These are phyloP conservation scores for Eurosta solidaginis DNA, from an alignment of 1,140 invertebrate genomes.

Conservation along the genomic window DNA sequence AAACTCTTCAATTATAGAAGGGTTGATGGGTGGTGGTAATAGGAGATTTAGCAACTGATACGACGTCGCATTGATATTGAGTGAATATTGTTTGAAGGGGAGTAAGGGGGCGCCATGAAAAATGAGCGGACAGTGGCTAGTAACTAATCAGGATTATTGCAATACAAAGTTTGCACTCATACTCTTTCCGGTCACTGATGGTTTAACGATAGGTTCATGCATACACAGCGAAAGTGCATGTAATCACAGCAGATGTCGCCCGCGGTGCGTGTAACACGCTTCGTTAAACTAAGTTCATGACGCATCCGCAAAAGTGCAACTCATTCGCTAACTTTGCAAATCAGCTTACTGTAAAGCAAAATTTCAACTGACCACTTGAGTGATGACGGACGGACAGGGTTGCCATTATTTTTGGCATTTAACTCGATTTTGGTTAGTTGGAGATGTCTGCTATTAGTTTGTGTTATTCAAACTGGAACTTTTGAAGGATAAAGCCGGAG, in stretches of 20 bases:
- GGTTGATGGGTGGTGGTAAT: too few species aligned
- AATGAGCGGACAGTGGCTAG: background rate
- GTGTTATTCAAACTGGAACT: too few species aligned
- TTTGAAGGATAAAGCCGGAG: too few species aligned
- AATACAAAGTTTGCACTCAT: background rate
- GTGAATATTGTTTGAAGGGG: too few species aligned
- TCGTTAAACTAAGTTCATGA: slow-evolving; percentile 20
- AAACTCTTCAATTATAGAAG: background rate
- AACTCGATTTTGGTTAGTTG: too few species aligned
- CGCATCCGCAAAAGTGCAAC: slow-evolving; percentile 8
- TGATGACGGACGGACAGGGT: too few species aligned
- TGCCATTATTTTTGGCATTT: too few species aligned
- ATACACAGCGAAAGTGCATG: background rate
- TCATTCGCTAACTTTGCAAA: background rate
- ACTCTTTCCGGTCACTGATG: background rate
- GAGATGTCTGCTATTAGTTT: too few species aligned
- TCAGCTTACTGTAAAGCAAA: background rate
- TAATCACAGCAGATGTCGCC: background rate
- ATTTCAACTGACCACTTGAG: background rate
- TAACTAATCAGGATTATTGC: slow-evolving; percentile 4
- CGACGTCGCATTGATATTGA: too few species aligned
- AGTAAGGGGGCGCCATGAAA: background rate
- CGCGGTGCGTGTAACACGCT: background rate
- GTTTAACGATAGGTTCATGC: background rate
- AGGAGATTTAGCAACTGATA: too few species aligned